A percentile compares a stretch with the other conserved stretches of the same genome.
These are phyloP conservation scores for Potorous gilbertii DNA, from an alignment of 2,797 vertebrate species.

Conservation along the genomic window DNA sequence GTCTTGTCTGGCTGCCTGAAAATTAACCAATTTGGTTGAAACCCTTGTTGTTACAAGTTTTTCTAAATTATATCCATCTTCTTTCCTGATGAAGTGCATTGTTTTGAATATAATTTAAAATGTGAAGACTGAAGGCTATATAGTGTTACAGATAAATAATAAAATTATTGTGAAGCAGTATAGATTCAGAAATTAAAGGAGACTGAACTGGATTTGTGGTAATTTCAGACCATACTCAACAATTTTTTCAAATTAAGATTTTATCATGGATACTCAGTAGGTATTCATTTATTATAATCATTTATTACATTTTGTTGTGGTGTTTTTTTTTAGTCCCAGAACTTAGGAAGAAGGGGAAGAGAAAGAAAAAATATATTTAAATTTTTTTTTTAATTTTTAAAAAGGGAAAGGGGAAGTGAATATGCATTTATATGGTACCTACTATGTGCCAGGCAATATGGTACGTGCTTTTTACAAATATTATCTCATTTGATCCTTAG, in stretches of 20 bases:
- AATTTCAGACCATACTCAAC: not conserved
- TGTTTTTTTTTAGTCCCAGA: not conserved
- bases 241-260: not conserved
- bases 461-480: not conserved
- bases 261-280: not conserved
- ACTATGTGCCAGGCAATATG: not conserved
- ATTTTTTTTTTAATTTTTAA: too few species aligned
- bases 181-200: not conserved
- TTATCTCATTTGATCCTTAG: not conserved
- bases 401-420: not conserved
- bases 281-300: not conserved
- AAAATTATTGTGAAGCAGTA: not conserved
- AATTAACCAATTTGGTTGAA: not conserved
- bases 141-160: not conserved
- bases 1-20: not conserved
- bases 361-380: not conserved
- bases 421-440: not conserved
- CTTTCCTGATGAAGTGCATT: not conserved
- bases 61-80: not conserved
- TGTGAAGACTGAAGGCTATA: not conserved
- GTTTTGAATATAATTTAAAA: not conserved
- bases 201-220: not conserved
- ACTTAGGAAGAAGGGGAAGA: not conserved
- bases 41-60: constrained; percentile 15
- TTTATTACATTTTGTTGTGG: not conserved